Evolutionary conservation across 2,113 vertebrate genomes (phyloP).

Genomic region (Brachyhypopomus occidentalis): DNA sequence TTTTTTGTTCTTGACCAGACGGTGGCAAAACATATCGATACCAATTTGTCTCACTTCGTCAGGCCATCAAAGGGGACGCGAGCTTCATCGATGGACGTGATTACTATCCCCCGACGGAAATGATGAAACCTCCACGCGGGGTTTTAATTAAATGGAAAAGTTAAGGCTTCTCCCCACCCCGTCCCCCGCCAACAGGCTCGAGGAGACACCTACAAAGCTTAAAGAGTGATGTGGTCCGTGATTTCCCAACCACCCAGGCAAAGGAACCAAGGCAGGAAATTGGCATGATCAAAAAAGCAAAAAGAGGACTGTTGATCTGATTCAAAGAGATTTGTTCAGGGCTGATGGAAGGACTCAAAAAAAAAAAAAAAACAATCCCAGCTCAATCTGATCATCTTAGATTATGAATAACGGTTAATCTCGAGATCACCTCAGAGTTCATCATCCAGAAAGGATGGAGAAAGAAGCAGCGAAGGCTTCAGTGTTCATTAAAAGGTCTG

Average conservation of each 20-base stretch:
- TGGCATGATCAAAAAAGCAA: not conserved
- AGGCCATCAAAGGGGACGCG: conserved; percentile 61
- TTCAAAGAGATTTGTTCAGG: not conserved
- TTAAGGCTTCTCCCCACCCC: not conserved
- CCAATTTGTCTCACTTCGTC: conserved; percentile 63
- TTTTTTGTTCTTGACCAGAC: conserved; percentile 62
- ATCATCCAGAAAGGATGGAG: not conserved
- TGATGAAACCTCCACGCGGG: conserved; percentile 42
- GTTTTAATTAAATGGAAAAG: conserved; percentile 1
- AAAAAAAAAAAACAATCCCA: not conserved
- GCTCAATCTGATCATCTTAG: not conserved
- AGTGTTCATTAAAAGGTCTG: conserved; percentile 18
- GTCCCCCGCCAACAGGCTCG: not conserved
- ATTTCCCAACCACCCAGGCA: not conserved
- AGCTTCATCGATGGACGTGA: conserved; percentile 70
- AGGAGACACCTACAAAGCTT: conserved; percentile 7
- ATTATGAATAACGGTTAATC: not conserved
- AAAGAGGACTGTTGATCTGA: not conserved
- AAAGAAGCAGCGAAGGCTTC: not conserved
- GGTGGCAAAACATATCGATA: conserved; percentile 62
- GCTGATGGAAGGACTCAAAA: not conserved
- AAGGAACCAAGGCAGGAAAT: not conserved
- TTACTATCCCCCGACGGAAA: conserved; percentile 60
- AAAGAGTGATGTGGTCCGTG: not conserved
- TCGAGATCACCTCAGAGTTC: not conserved